phyloP scores from a whole-genome alignment of 2,113 vertebrate genomes.

The Australoheros scitulus region DNA sequence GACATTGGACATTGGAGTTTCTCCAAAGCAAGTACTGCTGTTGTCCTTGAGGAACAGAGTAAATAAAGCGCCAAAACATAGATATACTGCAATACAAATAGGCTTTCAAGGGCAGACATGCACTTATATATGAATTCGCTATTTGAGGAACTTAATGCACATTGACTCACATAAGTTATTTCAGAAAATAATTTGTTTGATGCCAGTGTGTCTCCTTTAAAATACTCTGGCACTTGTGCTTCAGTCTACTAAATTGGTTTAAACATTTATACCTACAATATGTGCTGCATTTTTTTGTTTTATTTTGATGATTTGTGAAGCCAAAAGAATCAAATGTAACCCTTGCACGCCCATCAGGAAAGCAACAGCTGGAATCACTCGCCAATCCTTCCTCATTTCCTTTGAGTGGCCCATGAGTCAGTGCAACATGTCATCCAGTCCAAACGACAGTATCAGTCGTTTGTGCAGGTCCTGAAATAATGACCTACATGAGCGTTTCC shows the following conservation, averaged over 20 bases:
- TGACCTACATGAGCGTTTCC: no score
- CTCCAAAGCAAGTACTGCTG: not conserved
- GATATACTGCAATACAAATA: not conserved
- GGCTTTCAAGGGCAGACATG: not conserved
- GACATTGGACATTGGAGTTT: not conserved
- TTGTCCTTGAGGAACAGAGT: not conserved
- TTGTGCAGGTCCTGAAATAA: no score
- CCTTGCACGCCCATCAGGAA: not conserved
- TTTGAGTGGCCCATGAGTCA: not conserved
- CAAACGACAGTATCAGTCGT: no score
- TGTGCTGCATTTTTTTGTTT: not conserved
- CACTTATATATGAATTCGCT: not conserved
- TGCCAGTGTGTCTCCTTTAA: not conserved
- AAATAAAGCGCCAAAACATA: slow-evolving; percentile 7
- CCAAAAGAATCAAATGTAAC: not conserved
- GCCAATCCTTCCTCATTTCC: not conserved
- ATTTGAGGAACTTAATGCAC: not conserved
- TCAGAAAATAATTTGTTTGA: not conserved
- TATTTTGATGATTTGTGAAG: not conserved
- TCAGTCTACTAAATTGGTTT: not conserved
- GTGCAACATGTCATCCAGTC: no score
- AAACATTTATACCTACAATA: not conserved
- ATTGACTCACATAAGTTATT: not conserved
- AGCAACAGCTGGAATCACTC: not conserved
- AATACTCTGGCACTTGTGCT: not conserved